A percentile compares a stretch with the other conserved stretches of the same genome.
phyloP scores from a whole-genome alignment of 1,140 invertebrate species.

The Condylostylus longicornis region DNA sequence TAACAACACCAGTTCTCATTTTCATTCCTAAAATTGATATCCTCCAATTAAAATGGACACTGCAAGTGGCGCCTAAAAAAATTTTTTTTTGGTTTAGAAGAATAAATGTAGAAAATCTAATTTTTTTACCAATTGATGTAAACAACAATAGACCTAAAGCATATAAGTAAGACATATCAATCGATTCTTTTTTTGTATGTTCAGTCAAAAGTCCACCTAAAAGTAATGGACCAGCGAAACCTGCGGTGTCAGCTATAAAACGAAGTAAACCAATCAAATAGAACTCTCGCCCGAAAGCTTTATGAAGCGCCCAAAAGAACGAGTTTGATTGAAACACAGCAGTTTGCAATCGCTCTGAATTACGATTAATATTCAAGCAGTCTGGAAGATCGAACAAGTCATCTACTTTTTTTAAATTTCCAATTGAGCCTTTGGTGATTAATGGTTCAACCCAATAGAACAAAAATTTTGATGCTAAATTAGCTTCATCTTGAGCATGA shows the following conservation, averaged over 20 bases:
- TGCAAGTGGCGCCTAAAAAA: slow-evolving; percentile 51
- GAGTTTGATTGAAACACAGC: slow-evolving; percentile 29
- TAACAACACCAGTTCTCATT: slow-evolving; percentile 69
- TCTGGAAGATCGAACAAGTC: slow-evolving; percentile 76
- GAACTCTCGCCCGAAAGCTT: slow-evolving; percentile 74
- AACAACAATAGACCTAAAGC: slow-evolving; percentile 49
- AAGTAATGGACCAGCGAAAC: slow-evolving; percentile 79
- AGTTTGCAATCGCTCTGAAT: slow-evolving; percentile 21
- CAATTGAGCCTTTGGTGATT: slow-evolving; percentile 63
- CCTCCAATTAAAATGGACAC: slow-evolving; percentile 78
- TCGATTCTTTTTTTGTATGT: slow-evolving; percentile 31
- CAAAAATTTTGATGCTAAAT: slow-evolving; percentile 53
- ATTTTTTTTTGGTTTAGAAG: not conserved
- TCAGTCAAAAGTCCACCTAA: slow-evolving; percentile 35
- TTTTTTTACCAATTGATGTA: not conserved
- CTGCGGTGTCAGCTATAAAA: slow-evolving; percentile 63
- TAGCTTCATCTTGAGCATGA: slow-evolving; percentile 61
- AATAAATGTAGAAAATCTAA: slow-evolving; percentile 4
- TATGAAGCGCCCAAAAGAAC: slow-evolving; percentile 59
- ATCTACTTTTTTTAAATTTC: slow-evolving; percentile 53
- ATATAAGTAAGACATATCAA: slow-evolving; percentile 47
- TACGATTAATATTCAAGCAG: slow-evolving; percentile 17
- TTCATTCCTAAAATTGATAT: slow-evolving; percentile 75
- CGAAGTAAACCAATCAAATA: slow-evolving; percentile 78
- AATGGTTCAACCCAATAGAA: slow-evolving; percentile 82